phyloP scores from a whole-genome alignment of 2,113 vertebrate genomes.

The Mobula birostris region DNA sequence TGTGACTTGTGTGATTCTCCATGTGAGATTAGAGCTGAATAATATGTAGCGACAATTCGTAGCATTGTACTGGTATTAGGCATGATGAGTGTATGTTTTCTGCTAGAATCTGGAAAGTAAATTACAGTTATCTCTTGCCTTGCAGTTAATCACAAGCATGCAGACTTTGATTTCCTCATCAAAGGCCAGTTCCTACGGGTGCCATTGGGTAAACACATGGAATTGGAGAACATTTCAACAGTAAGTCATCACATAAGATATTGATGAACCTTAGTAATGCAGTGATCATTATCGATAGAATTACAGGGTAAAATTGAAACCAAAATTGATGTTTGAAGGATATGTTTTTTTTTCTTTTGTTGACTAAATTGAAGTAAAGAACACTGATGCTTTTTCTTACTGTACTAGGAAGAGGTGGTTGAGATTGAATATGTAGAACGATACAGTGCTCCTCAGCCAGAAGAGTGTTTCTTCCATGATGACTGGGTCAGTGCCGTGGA shows the following conservation, averaged over 20 bases:
- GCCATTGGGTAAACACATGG: constrained; percentile 75
- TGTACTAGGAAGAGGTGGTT: constrained; percentile 86
- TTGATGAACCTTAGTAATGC: neutral
- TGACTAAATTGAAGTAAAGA: neutral
- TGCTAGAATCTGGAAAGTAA: neutral
- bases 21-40: neutral
- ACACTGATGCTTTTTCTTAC: constrained; percentile 37
- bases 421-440: constrained; percentile 90
- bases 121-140: constrained; percentile 38
- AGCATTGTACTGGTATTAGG: neutral
- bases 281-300: neutral
- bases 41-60: neutral
- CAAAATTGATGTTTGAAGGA: neutral
- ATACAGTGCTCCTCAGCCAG: constrained; percentile 82
- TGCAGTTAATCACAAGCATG: constrained; percentile 78
- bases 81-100: neutral
- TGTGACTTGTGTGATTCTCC: neutral
- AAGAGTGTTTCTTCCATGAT: constrained; percentile 92
- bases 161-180: constrained; percentile 97
- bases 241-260: constrained; percentile 53
- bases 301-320: too few species aligned
- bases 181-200: constrained; percentile 82
- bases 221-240: constrained; percentile 80
- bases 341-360: neutral
- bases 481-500: constrained; percentile 94